Evolutionary conservation across 2,888 invertebrate species (phyloP), one percentile per base, ranked within the genome.

Genomic region (Eustalomyia histrio): DNA sequence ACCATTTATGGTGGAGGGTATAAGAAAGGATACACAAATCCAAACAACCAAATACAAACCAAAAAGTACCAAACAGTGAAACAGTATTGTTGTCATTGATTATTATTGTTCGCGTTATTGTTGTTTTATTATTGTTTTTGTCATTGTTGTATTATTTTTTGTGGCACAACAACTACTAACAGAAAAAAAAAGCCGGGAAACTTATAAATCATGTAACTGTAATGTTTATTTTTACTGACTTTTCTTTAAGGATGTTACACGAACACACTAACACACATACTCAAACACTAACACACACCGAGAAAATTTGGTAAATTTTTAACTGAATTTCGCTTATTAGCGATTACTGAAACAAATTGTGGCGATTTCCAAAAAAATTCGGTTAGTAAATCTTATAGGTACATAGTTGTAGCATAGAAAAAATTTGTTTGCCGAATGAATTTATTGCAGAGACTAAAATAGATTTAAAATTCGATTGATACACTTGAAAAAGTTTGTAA

Each of bases 231-330:
- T 18, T 29, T 18, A 12, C 29, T 60, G 52, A 60, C 72, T 80
- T 71, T 72, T 72, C 69, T 29, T 64, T 69, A 65, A 80, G 68
- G 63, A 75, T 53, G 39, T 50, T 60, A 43, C n/a, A 35, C n/a
- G 9, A 12, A 24, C 10, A 58, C 16, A 65, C 21, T 57, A 39
- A 60, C 29, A 61, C 53, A 69, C 9, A 29, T 39, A 35, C 29
- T 7, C 3, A 24, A 24, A 24, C 24, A 24, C 24, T 24, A 5
- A 29, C 7, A 29, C 29, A 29, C 29, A 6, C 7, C 3, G 29
- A 29, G 29, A 29, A 29, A 21, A 21, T 21, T 21, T 4, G 21
- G 21, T 21, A 21, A 21, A n/a, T n/a, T n/a, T n/a, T n/a, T n/a
- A n/a, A n/a, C n/a, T n/a, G n/a, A n/a, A n/a, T n/a, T n/a, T n/a